phyloP scores from a whole-genome alignment of 2,797 vertebrate genomes.

The Enteromius unitaeniatus region DNA sequence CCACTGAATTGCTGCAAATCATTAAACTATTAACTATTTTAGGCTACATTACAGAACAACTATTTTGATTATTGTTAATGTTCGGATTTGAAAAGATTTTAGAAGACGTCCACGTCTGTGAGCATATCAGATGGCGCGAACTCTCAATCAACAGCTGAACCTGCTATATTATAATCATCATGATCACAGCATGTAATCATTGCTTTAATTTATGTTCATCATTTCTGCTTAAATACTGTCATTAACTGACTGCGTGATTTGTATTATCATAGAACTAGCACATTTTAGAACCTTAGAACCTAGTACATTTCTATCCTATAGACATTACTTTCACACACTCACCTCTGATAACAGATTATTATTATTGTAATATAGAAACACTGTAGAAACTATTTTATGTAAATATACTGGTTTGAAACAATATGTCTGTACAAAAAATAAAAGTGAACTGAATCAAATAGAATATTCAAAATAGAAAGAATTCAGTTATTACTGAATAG shows the following conservation, averaged over 20 bases:
- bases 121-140: neutral
- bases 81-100: no score
- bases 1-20: neutral
- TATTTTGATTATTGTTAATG: neutral
- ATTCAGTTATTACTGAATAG: neutral
- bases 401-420: no score
- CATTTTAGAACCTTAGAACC: no score
- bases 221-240: neutral
- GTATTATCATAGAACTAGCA: neutral
- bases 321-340: neutral
- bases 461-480: neutral
- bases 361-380: no score
- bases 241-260: neutral
- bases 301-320: neutral
- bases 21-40: neutral
- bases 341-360: neutral
- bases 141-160: neutral
- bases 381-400: no score
- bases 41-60: neutral
- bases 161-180: neutral
- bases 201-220: neutral
- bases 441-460: neutral
- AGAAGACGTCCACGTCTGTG: neutral
- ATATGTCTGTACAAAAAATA: neutral
- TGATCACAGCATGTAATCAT: neutral